Conservation (phyloP, 2,888 invertebrate genomes). For the Drosophila robusta region DNA sequence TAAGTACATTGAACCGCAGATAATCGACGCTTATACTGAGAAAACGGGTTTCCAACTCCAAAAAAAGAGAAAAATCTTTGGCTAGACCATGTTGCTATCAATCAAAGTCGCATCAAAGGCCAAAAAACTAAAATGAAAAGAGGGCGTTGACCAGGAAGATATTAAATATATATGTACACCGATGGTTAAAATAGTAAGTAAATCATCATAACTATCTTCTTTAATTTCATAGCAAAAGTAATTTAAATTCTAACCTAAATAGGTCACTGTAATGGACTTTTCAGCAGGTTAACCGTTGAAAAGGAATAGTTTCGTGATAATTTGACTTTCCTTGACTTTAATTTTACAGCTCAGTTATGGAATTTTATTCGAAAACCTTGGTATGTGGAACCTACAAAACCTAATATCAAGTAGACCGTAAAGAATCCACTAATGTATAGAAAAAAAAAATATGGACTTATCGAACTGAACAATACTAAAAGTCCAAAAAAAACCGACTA, state of each 20-base stretch:
- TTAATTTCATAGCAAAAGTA: slow-evolving; percentile 1
- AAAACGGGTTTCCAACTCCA: slow-evolving; percentile 62
- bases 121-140: slow-evolving; percentile 22
- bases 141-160: slow-evolving; percentile 41
- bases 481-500: not conserved
- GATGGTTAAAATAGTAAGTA: not conserved
- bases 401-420: no score
- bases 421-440: no score
- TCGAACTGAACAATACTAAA: not conserved
- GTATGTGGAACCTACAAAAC: no score
- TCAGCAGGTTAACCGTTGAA: no score
- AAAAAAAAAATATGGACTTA: no score
- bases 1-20: slow-evolving; percentile 77
- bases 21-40: slow-evolving; percentile 64
- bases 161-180: not conserved
- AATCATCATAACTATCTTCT: not conserved
- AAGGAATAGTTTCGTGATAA: no score
- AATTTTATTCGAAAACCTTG: no score
- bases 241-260: not conserved
- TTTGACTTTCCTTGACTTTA: no score
- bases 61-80: slow-evolving; percentile 30
- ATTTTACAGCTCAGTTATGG: no score
- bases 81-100: slow-evolving; percentile 56
- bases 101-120: slow-evolving; percentile 64
- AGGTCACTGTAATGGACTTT: no score